Evolutionary conservation across 64 coral and sea anemone species (phyloP), one percentile per base, ranked within the genome.

Genomic region (Trachythela sp.): DNA sequence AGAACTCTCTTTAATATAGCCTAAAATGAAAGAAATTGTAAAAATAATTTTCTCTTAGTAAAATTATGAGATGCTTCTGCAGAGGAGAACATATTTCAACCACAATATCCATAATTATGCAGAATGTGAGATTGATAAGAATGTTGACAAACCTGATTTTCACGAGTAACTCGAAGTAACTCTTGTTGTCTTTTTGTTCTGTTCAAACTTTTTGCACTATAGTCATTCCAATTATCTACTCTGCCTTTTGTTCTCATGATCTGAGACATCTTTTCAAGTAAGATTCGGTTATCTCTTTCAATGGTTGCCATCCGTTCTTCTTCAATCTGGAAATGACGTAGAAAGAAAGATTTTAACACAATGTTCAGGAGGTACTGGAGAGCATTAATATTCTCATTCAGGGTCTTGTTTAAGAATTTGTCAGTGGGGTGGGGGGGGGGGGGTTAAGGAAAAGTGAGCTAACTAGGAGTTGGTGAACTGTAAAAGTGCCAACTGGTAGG

Each of bases 1-100:
- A 80, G 37, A 36, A 80, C 75, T 37, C 75, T 80, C 75, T 80
- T 80, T 30, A 80, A 80, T 34, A 80, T 80, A 80, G 75, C 75
- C 75, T 80, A 80, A 38, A 80, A 80, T 37, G 0, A 80, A 80
- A 37, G 9, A 15, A 80, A 29, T 36, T 80, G 30, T 0, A 72
- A 72, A 24, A 72, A 72, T 1, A 31, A 52, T 20, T n/a, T n/a
- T n/a, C n/a, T n/a, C n/a, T n/a, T n/a, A n/a, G n/a, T n/a, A n/a
- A n/a, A n/a, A n/a, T n/a, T n/a, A n/a, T n/a, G n/a, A n/a, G n/a
- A n/a, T n/a, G n/a, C n/a, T n/a, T n/a, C n/a, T n/a, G n/a, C n/a
- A n/a, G n/a, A n/a, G n/a, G n/a, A n/a, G n/a, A n/a, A n/a, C n/a
- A n/a, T n/a, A n/a, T n/a, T n/a, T n/a, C n/a, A n/a, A n/a, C n/a